Percentiles rank a stretch among this genome's conserved stretches.
phyloP scores from a whole-genome alignment of 2,888 invertebrate genomes.

The Habroteleia sp. region DNA sequence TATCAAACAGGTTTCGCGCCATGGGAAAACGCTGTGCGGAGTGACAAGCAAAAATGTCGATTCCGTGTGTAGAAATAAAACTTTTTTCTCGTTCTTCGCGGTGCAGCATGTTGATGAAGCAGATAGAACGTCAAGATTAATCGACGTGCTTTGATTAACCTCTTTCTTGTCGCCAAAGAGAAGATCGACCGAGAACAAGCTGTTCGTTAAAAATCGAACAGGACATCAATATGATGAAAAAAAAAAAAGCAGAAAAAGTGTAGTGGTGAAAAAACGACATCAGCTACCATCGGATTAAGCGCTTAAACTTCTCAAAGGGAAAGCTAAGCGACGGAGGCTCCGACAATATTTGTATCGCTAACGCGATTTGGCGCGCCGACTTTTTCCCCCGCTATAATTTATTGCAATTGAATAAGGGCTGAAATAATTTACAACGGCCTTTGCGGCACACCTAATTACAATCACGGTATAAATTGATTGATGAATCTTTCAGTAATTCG shows the following conservation, averaged over 20 bases:
- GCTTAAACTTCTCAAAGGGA: conserved; percentile 35
- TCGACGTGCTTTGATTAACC: conserved; percentile 59
- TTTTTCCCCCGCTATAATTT: conserved; percentile 34
- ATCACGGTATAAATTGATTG: too few species aligned
- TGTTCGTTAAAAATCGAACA: conserved; percentile 40
- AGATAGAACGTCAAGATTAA: conserved; percentile 59
- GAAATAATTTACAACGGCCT: conserved; percentile 26
- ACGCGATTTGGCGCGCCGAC: conserved; percentile 18
- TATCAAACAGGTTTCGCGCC: conserved; percentile 27
- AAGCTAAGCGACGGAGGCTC: conserved; percentile 7
- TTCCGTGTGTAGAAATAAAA: conserved; percentile 26
- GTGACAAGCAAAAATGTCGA: conserved; percentile 42
- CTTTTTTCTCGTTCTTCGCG: conserved; percentile 16
- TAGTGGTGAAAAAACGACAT: not conserved
- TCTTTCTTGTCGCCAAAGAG: conserved; percentile 48
- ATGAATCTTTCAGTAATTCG: too few species aligned
- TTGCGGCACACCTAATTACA: conserved; percentile 3
- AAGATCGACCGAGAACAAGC: conserved; percentile 38
- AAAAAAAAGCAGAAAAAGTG: conserved; percentile 1
- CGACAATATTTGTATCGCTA: conserved; percentile 45
- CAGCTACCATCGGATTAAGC: conserved; percentile 27
- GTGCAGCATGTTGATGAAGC: conserved; percentile 38
- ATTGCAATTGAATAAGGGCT: conserved; percentile 45
- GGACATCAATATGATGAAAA: conserved; percentile 32
- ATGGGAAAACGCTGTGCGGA: conserved; percentile 22